Conservation (phyloP, 1,140 invertebrate species). For the Adelges cooleyi region DNA sequence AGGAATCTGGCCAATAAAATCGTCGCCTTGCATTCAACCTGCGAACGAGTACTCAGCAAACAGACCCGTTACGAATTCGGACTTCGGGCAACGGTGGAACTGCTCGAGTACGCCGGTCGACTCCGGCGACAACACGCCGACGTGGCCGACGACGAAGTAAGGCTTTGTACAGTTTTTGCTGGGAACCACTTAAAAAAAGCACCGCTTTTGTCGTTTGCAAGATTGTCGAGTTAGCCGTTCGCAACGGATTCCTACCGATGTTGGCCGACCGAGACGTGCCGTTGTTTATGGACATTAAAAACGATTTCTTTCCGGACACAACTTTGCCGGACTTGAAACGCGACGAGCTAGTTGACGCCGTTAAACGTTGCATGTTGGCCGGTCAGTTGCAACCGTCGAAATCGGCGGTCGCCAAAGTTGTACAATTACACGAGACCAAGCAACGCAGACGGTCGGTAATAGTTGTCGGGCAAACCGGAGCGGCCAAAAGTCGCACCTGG, state of each 20-base stretch:
- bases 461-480: constrained; percentile 69
- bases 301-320: constrained; percentile 74
- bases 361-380: constrained; percentile 47
- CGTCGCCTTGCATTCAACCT: constrained; percentile 82
- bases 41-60: constrained; percentile 80
- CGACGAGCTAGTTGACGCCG: constrained; percentile 50
- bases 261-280: constrained; percentile 57
- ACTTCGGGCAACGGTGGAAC: constrained; percentile 73
- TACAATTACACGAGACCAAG: constrained; percentile 85
- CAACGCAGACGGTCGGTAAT: constrained; percentile 83
- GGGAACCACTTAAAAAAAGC: too few species aligned
- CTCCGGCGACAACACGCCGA: constrained; percentile 66
- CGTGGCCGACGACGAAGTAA: constrained; percentile 43
- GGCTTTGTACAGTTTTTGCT: too few species aligned
- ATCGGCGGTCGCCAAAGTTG: constrained; percentile 62
- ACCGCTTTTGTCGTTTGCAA: too few species aligned
- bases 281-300: constrained; percentile 80
- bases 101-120: constrained; percentile 73
- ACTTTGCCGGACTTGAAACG: constrained; percentile 42
- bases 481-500: constrained; percentile 1
- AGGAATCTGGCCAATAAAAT: constrained; percentile 73
- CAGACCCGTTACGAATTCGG: constrained; percentile 91
- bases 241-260: background rate
- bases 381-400: constrained; percentile 58
- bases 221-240: background rate